Evolutionary conservation across 1,140 invertebrate genomes (phyloP), one percentile per base, ranked within the genome.

Genomic region (Drosophila leontia): DNA sequence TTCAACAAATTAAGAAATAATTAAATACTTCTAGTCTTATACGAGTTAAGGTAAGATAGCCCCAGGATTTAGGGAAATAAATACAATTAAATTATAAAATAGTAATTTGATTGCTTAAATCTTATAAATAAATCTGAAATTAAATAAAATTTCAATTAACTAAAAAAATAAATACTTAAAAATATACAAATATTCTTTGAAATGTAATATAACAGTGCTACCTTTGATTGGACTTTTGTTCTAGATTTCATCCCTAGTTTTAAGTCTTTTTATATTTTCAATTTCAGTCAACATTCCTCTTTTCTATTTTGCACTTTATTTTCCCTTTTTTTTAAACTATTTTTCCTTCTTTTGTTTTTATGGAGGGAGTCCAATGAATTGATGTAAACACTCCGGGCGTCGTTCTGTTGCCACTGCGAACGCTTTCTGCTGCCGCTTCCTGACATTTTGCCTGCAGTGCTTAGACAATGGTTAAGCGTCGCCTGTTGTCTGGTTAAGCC

Each of bases 391-490:
- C 82, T 61, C 50, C 65, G 53, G 76, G 82, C 76, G 70, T 42
- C 71, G 58, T 67, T 72, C 76, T 77, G 80, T 86, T 83, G 83
- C 67, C 67, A 63, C 62, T 75, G 76, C 83, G 57, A 86, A 55
- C 79, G 84, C 70, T 87, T 86, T 83, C 75, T 79, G 65, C 70
- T 69, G 62, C 75, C 65, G 83, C 39, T 87, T 86, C 84, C 83
- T 86, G 82, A 78, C 85, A 83, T 87, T 80, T 79, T 76, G 80
- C 82, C 83, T 51, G 67, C 76, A 87, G 82, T 82, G 76, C 71
- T 80, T 76, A 87, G 76, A 86, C 82, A 86, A 86, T 86, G 75
- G 82, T 83, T 86, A 87, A 87, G 59, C 80, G 59, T 62, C 77
- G 62, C 50, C 78, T 51, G 34, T 59, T 23, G 50, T 39, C 51